Evolutionary conservation across 2,797 vertebrate genomes (phyloP).

Genomic region (Pelochelys cantorii): DNA sequence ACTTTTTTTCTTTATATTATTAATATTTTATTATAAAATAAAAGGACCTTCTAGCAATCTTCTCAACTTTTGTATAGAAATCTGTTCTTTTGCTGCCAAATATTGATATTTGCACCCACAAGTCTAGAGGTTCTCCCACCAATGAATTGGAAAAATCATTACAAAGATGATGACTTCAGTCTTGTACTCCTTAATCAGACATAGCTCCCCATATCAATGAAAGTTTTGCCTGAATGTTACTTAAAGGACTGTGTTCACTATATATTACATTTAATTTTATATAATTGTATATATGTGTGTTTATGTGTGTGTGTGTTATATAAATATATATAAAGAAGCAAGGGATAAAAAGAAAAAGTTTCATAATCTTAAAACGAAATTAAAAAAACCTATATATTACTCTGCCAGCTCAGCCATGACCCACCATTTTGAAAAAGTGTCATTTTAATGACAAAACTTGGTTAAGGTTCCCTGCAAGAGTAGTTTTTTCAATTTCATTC

Average conservation of each 20-base stretch:
- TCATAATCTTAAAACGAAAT: constrained; percentile 17
- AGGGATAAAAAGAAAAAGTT: constrained; percentile 5
- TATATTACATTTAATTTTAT: neutral
- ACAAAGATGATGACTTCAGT: constrained; percentile 6
- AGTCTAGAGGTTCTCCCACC: neutral
- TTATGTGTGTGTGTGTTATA: neutral
- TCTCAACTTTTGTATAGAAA: constrained; percentile 8
- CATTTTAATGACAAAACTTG: neutral
- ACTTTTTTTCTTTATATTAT: neutral
- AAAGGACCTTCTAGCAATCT: constrained; percentile 13
- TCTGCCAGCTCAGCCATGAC: neutral
- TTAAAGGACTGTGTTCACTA: neutral
- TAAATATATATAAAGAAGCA: neutral
- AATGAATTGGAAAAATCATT: constrained; percentile 11
- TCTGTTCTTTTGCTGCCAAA: constrained; percentile 8
- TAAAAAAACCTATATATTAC: neutral
- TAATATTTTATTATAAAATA: neutral
- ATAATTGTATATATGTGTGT: neutral
- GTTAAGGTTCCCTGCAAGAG: constrained; percentile 12
- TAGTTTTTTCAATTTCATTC: constrained; percentile 23
- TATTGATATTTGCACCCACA: constrained; percentile 30
- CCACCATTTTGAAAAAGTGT: neutral
- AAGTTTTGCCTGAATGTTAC: neutral
- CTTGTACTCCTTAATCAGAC: neutral
- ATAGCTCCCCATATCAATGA: neutral